Conservation (phyloP, 1,140 invertebrate species). For the Drosophila willistoni region DNA sequence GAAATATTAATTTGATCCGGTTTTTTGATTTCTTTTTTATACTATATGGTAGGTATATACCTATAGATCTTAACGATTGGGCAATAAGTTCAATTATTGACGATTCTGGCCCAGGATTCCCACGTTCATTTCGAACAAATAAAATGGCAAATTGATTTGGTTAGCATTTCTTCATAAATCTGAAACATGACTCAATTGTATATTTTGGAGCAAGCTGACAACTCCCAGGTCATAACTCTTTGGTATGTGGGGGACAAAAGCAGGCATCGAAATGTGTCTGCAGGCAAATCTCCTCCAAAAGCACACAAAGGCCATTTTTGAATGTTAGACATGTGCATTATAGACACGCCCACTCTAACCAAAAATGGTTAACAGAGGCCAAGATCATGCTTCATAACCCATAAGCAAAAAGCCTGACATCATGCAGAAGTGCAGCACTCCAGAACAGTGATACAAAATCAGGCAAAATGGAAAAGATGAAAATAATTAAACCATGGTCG, state of each 20-base stretch:
- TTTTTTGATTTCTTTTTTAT: constrained; percentile 20
- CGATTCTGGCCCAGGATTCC: constrained; percentile 55
- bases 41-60: too few species aligned
- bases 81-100: constrained; percentile 49
- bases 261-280: constrained; percentile 34
- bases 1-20: constrained; percentile 62
- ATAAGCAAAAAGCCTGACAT: constrained; percentile 67
- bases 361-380: constrained; percentile 33
- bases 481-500: too few species aligned
- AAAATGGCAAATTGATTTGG: constrained; percentile 75
- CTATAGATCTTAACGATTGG: constrained; percentile 2
- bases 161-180: constrained; percentile 69
- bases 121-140: constrained; percentile 66
- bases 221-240: constrained; percentile 59
- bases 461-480: background rate
- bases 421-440: constrained; percentile 47
- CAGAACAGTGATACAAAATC: constrained; percentile 28
- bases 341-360: constrained; percentile 32
- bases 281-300: constrained; percentile 21
- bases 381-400: constrained; percentile 63
- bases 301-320: constrained; percentile 70
- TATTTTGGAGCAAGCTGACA: constrained; percentile 45
- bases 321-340: constrained; percentile 76
- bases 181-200: constrained; percentile 74
- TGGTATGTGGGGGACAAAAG: constrained; percentile 10